These are phyloP conservation scores for Spilosoma lubricipeda DNA, from an alignment of 2,888 invertebrate species.

Conservation along the genomic window DNA sequence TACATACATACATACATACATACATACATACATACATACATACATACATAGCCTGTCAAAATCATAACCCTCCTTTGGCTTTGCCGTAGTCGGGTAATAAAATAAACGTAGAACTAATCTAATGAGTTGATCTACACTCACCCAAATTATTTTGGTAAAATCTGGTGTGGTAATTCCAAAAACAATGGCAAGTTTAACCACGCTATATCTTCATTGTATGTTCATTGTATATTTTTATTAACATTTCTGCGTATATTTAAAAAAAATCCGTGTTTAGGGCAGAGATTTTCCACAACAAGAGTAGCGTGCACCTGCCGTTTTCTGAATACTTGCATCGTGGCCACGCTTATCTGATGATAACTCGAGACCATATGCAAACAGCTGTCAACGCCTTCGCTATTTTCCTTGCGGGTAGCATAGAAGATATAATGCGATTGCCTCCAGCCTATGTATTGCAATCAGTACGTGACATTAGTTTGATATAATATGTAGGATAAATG, in stretches of 20 bases:
- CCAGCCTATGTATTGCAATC: conserved; percentile 69
- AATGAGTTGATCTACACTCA: neutral
- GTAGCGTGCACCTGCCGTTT: conserved; percentile 67
- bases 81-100: too few relatives aligned
- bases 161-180: neutral
- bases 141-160: too few relatives aligned
- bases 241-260: too few relatives aligned
- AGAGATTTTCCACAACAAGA: conserved; percentile 66
- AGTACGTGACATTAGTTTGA: conserved; percentile 54
- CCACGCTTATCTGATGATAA: conserved; percentile 63
- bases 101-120: too few relatives aligned
- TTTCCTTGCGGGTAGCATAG: conserved; percentile 64
- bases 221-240: neutral
- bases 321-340: conserved; percentile 64
- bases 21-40: too few relatives aligned
- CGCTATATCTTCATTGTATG: neutral
- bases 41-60: too few relatives aligned
- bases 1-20: too few relatives aligned
- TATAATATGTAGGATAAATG: neutral
- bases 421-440: conserved; percentile 68
- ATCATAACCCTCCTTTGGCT: too few relatives aligned
- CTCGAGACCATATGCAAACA: conserved; percentile 76
- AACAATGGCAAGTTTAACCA: neutral
- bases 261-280: conserved; percentile 50
- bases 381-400: conserved; percentile 78